Base-by-base conservation (phyloP, 2,797 vertebrate genomes). In the Bradypodion pumilum region DNA sequence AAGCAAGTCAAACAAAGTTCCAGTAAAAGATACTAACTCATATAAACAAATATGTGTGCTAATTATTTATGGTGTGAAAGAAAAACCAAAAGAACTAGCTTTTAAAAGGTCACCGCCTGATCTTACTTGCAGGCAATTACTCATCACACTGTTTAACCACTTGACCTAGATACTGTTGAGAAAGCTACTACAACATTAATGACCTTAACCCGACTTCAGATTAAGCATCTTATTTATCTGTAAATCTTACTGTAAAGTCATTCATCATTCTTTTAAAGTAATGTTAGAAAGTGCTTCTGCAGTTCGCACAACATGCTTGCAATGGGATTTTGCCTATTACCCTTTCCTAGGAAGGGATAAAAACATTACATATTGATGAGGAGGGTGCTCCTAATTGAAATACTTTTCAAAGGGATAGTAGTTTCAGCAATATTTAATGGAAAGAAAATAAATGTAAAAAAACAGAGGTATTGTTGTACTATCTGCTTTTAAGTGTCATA, bases 151-250 rank as follows among this genome's bases (percentile, higher is more conserved):
- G 25, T 80, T 80, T 80, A 49, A 32, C 52, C 29, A 32, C 44
- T 52, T 80, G 78, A 80, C 46, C 65, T 52, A 80, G 65, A 68
- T 80, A 32, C 65, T 80, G 44, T 49, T 70, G 15, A 59, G 29
- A 46, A 40, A 56, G 21, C 65, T 59, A 42, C 8, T 4, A 59
- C 9, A 59, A 80, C 25, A 15, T 70, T 49, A 59, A 40, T 29
- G 27, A 40, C 35, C 25, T 80, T 80, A 56, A 32, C 40, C 29
- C 65, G 16, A 49, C 6, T 79, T 79, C 44, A 79, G 37, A 27
- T 12, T 49, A 52, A 79, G n/a, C 42, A 66, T 32, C 27, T 35
- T 66, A n/a, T n/a, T n/a, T 63, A 63, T 9, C 23, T 59, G 32
- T n/a, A 63, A 16, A 29, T 35, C 21, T 66, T 52, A 32, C 66